A percentile compares a stretch with the other conserved stretches of the same genome.
phyloP scores from a whole-genome alignment of 2,113 vertebrate genomes.

The Junco hyemalis region DNA sequence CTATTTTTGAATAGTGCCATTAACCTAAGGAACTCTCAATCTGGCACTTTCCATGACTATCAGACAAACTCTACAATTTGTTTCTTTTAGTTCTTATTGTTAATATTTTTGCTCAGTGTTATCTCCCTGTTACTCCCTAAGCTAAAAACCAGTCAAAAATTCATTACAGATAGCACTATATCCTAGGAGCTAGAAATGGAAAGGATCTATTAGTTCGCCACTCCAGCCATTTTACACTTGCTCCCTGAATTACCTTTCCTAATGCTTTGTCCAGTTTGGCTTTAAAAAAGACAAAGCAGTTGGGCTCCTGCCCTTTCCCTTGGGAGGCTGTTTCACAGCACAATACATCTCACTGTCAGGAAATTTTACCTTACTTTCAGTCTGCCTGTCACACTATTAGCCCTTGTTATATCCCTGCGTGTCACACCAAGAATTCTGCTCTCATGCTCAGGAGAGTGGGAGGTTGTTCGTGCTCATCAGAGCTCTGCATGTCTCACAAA shows the following conservation, averaged over 20 bases:
- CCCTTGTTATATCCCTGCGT: not conserved
- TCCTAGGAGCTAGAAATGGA: not conserved
- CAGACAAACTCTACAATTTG: not conserved
- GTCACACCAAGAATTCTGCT: conserved; percentile 20
- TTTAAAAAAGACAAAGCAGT: conserved; percentile 14
- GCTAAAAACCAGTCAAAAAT: conserved; percentile 16
- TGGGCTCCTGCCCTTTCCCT: not conserved
- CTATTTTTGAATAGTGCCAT: not conserved
- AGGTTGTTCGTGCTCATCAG: conserved; percentile 33
- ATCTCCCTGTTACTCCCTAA: not conserved
- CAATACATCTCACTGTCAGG: conserved; percentile 10
- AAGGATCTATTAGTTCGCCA: not conserved
- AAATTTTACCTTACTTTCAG: conserved; percentile 12
- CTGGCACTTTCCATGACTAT: not conserved
- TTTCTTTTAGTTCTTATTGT: not conserved
- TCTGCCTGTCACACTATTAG: conserved; percentile 42
- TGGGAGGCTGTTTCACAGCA: not conserved
- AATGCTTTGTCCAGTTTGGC: not conserved
- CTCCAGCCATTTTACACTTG: not conserved
- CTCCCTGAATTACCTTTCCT: not conserved
- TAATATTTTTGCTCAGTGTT: not conserved
- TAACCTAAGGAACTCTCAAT: not conserved
- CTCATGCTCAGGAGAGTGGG: not conserved
- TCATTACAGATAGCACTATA: not conserved
- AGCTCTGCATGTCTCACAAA: conserved; percentile 5